These are phyloP conservation scores for Colletes gigas DNA, from an alignment of 1,140 invertebrate genomes.

Conservation along the genomic window DNA sequence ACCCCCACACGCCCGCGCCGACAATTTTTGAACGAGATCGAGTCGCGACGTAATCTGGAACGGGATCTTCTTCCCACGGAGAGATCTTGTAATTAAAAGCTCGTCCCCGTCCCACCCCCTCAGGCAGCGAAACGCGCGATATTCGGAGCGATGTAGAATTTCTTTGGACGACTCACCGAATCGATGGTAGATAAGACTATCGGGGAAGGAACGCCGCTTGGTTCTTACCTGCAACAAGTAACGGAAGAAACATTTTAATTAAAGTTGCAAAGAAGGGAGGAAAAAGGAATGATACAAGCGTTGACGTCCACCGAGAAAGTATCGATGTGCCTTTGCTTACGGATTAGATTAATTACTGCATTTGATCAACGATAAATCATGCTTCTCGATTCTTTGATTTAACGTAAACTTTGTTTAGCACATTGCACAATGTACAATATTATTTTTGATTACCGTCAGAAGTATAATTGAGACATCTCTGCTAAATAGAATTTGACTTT, in stretches of 20 bases:
- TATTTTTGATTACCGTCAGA: no score
- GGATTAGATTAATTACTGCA: no score
- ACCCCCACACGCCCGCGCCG: neutral
- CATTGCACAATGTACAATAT: no score
- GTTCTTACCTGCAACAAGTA: conserved; percentile 72
- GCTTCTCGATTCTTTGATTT: no score
- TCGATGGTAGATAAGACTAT: conserved; percentile 61
- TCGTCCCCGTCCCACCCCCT: neutral
- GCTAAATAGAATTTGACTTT: no score
- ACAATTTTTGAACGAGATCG: conserved; percentile 46
- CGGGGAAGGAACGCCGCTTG: conserved; percentile 42
- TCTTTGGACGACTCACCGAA: conserved; percentile 62
- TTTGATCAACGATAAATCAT: no score
- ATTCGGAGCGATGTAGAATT: conserved; percentile 70
- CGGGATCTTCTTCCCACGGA: neutral
- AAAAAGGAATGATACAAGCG: no score
- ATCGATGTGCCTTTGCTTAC: no score
- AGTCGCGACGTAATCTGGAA: conserved; percentile 42
- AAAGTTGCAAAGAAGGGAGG: conserved; percentile 15
- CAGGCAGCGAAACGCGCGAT: conserved; percentile 10
- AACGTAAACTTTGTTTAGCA: no score
- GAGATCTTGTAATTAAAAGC: conserved; percentile 46
- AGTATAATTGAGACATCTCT: no score
- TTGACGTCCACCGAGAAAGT: no score
- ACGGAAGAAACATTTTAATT: conserved; percentile 63